Evolutionary conservation across 2,888 invertebrate genomes (phyloP).

Genomic region (Hydraecia micacea): DNA sequence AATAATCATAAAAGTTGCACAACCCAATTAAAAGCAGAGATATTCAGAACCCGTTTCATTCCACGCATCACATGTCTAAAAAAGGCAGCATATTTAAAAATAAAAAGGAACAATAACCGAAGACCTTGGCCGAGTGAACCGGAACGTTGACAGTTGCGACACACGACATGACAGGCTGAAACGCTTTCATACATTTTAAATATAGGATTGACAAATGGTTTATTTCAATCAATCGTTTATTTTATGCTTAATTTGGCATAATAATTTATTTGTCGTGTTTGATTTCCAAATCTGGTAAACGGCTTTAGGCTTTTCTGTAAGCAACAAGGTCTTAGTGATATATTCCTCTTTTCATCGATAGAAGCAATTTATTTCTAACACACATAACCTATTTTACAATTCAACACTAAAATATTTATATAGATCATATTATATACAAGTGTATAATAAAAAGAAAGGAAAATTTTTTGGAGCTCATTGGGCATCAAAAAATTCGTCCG

Average conservation of each 20-base stretch:
- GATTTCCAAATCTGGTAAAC: neutral
- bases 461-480: too few species aligned
- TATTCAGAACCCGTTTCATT: slow-evolving; percentile 53
- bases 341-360: neutral
- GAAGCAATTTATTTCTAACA: too few species aligned
- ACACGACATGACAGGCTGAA: slow-evolving; percentile 48
- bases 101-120: slow-evolving; percentile 59
- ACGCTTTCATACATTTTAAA: slow-evolving; percentile 54
- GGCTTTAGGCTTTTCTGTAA: neutral
- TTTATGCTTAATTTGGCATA: slow-evolving; percentile 11
- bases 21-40: slow-evolving; percentile 46
- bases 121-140: slow-evolving; percentile 61
- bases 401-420: too few species aligned
- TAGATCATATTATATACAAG: too few species aligned
- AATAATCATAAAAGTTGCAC: slow-evolving; percentile 30
- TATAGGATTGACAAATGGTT: slow-evolving; percentile 46
- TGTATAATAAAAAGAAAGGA: too few species aligned
- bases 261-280: neutral
- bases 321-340: neutral
- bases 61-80: slow-evolving; percentile 55
- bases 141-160: slow-evolving; percentile 55
- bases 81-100: slow-evolving; percentile 56
- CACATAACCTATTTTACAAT: too few species aligned
- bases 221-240: slow-evolving; percentile 42
- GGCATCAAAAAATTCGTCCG: too few species aligned